phyloP scores from a whole-genome alignment of 2,888 invertebrate species.

The Teinopalpus imperialis region DNA sequence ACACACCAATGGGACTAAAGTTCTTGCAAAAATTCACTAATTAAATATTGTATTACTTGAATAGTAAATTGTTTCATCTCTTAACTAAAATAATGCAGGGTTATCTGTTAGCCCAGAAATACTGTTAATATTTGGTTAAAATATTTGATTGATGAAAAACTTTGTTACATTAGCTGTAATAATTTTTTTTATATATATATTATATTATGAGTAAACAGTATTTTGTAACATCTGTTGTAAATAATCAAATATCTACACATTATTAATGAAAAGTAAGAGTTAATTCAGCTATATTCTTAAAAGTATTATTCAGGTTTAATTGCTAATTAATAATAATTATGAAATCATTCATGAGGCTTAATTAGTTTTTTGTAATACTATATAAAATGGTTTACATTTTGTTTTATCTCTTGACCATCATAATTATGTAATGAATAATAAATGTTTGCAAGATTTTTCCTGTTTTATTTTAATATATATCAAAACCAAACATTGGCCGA shows the following conservation, averaged over 20 bases:
- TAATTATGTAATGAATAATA: conserved; percentile 23
- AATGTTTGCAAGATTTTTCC: conserved; percentile 20
- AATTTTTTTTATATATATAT: no score
- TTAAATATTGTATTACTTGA: no score
- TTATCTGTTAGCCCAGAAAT: no score
- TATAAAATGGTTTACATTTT: conserved; percentile 21
- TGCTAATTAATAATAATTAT: conserved; percentile 13
- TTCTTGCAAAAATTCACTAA: no score
- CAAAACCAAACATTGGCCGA: no score
- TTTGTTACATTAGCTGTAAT: no score
- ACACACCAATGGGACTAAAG: no score
- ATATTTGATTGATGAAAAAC: no score
- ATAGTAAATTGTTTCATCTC: no score
- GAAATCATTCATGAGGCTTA: conserved; percentile 20
- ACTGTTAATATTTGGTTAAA: no score
- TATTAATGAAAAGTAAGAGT: background rate
- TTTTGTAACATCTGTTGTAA: conserved; percentile 20
- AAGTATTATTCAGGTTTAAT: conserved; percentile 2
- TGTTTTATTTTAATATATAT: conserved; percentile 18
- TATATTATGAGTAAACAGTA: background rate
- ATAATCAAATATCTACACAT: background rate
- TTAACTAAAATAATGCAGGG: no score
- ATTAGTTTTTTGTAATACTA: conserved; percentile 14
- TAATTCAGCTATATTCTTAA: background rate
- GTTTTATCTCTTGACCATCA: conserved; percentile 18